phyloP scores from a whole-genome alignment of 2,113 vertebrate genomes.

The Tympanuchus pallidicinctus region DNA sequence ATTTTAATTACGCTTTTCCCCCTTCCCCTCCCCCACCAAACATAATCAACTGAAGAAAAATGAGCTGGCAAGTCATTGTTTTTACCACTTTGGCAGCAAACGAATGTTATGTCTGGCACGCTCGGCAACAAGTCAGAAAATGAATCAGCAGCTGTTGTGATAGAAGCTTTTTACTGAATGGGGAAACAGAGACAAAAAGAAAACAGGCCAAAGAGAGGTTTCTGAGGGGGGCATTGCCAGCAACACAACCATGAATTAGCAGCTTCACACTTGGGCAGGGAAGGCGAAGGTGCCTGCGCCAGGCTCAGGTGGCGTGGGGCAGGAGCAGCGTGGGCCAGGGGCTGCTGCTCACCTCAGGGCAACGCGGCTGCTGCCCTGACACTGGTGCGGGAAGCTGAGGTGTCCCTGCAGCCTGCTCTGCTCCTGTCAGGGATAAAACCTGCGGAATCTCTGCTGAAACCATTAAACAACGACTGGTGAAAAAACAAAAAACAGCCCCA shows the following conservation, averaged over 20 bases:
- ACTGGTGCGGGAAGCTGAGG: not conserved
- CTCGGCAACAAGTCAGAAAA: constrained; percentile 74
- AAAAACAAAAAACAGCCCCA: not conserved
- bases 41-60: constrained; percentile 61
- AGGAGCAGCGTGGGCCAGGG: not conserved
- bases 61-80: constrained; percentile 71
- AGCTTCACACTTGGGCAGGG: not conserved
- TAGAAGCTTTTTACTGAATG: constrained; percentile 73
- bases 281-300: not conserved
- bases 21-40: not conserved
- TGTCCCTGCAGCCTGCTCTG: not conserved
- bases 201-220: constrained; percentile 37
- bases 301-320: fast-evolving
- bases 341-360: not conserved
- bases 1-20: constrained; percentile 52
- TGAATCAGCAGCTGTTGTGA: constrained; percentile 76
- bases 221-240: constrained; percentile 2
- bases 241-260: not conserved
- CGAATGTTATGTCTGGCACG: constrained; percentile 72
- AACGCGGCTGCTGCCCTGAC: not conserved
- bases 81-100: constrained; percentile 71
- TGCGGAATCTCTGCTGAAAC: not conserved
- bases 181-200: constrained; percentile 67
- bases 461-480: not conserved
- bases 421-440: not conserved